Evolutionary conservation across 2,113 vertebrate species (phyloP).

Genomic region (Sylvietta virens): DNA sequence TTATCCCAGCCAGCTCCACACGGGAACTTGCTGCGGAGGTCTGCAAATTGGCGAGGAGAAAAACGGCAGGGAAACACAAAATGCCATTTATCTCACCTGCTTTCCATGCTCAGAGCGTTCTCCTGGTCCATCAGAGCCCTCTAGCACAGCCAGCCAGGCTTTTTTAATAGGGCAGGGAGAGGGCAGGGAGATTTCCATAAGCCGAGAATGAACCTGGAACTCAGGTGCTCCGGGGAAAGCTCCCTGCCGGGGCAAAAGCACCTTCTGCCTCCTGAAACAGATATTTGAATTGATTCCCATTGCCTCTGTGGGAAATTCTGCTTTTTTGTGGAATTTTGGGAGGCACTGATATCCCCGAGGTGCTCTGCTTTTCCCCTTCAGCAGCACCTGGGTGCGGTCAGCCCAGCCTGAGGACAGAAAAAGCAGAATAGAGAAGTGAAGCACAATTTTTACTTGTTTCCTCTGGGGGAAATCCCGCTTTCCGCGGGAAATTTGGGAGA

Average conservation of each 20-base stretch:
- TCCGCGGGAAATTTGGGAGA: neutral
- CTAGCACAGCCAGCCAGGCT: neutral
- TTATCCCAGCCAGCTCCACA: neutral
- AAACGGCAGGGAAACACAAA: neutral
- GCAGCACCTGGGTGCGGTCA: neutral
- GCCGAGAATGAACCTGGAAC: neutral
- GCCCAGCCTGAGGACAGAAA: too few species aligned
- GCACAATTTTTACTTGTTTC: neutral
- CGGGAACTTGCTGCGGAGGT: neutral
- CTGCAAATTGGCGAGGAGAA: neutral
- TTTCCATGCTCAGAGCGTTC: neutral
- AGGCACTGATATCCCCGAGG: neutral
- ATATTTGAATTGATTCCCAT: neutral
- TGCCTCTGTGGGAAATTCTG: neutral
- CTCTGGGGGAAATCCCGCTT: neutral
- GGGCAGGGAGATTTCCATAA: neutral
- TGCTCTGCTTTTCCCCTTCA: neutral
- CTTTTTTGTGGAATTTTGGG: neutral
- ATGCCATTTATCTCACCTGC: neutral
- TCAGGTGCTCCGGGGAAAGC: neutral
- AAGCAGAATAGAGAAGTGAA: neutral
- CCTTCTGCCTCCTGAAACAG: neutral
- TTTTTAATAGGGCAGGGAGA: neutral
- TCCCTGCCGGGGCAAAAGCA: neutral
- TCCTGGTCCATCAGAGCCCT: neutral